Conservation (phyloP, 1,140 invertebrate genomes). For the Andrena cerasifolii region DNA sequence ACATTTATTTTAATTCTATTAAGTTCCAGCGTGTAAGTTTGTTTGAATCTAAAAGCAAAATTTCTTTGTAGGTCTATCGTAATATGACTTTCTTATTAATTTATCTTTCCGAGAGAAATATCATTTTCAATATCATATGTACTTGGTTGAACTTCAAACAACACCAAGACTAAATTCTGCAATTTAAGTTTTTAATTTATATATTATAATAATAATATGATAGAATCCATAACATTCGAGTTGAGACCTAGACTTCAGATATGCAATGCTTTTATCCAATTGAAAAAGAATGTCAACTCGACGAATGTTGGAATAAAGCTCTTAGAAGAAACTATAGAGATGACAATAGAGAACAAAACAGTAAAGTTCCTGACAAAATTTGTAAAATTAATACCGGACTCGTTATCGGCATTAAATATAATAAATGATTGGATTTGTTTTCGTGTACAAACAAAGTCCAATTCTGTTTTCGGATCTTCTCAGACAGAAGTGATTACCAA, state of each 20-base stretch:
- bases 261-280: conserved; percentile 73
- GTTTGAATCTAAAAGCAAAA: not conserved
- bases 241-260: conserved; percentile 73
- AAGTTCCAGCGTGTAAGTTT: not conserved
- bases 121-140: not conserved
- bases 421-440: conserved; percentile 76
- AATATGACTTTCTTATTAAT: not conserved
- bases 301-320: conserved; percentile 69
- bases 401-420: conserved; percentile 72
- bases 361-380: conserved; percentile 61
- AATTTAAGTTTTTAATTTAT: not conserved
- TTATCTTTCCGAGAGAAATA: not conserved
- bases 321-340: conserved; percentile 67
- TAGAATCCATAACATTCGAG: conserved; percentile 77
- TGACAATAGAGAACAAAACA: conserved; percentile 61
- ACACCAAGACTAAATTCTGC: not conserved
- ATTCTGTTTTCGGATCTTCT: conserved; percentile 74
- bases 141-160: not conserved
- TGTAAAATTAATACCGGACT: conserved; percentile 74
- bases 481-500: conserved; percentile 71
- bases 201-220: conserved; percentile 41
- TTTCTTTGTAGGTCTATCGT: conserved; percentile 11
- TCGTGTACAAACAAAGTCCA: conserved; percentile 73
- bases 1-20: not conserved
- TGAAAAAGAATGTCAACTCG: conserved; percentile 57